A percentile compares a stretch with the other conserved stretches of the same genome.
These are phyloP conservation scores for Erethizon dorsatum DNA, from an alignment of 2,797 vertebrate genomes.

Conservation along the genomic window DNA sequence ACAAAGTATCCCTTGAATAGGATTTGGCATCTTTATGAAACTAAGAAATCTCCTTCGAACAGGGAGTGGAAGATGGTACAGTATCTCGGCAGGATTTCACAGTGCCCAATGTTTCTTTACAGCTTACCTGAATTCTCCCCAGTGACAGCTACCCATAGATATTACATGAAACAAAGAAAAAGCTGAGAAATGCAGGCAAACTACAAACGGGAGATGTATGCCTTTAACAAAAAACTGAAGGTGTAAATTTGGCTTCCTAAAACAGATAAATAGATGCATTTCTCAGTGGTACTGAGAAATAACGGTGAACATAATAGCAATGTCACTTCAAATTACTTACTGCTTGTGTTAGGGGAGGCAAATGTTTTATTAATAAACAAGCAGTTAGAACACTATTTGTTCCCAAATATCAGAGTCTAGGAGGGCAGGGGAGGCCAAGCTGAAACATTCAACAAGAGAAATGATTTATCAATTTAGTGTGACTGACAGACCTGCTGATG, in stretches of 20 bases:
- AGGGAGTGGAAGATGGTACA: background rate
- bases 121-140: background rate
- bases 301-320: constrained; percentile 63
- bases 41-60: constrained; percentile 12
- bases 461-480: constrained; percentile 3
- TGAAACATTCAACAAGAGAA: constrained; percentile 55
- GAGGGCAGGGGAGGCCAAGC: constrained; percentile 22
- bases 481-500: constrained; percentile 20
- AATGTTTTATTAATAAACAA: constrained; percentile 81
- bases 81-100: constrained; percentile 27
- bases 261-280: constrained; percentile 69
- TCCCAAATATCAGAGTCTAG: constrained; percentile 10
- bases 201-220: background rate
- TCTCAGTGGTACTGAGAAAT: constrained; percentile 59
- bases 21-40: background rate
- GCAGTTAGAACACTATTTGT: constrained; percentile 48
- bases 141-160: background rate
- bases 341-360: constrained; percentile 61
- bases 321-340: constrained; percentile 77
- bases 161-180: background rate
- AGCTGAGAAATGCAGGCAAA: background rate
- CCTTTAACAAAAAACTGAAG: constrained; percentile 62
- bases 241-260: constrained; percentile 61
- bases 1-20: constrained; percentile 38
- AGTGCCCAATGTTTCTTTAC: background rate